Evolutionary conservation across 2,888 invertebrate genomes (phyloP), one percentile per base, ranked within the genome.

Genomic region (Nomada fabriciana): DNA sequence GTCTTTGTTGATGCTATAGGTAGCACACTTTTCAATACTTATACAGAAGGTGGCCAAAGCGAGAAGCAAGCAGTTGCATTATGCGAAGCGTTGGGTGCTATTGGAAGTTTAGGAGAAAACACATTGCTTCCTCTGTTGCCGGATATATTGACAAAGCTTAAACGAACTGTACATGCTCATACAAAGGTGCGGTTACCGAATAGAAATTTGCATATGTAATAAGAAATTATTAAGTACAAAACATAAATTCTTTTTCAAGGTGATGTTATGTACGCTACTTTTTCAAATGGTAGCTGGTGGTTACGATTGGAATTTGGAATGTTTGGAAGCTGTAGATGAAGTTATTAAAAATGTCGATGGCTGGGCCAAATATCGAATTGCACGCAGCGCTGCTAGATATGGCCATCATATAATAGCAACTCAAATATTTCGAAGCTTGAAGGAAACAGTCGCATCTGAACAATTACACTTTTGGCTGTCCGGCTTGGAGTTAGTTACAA

Each of bases 381-480:
- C 97, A 0, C 95, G 98, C 73, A 97, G 98, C 18, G 98, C 98
- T 0, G 96, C 98, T 23, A 95, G 98, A 95, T 97, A 97, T 92
- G 97, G 97, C 0, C 98, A 98, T 92, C 97, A 97, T 90, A 95
- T 95, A 67, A 94, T 97, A 36, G 97, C 97, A 0, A 95, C 96
- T 0, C 94, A 94, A 9, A 95, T 97, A 50, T 95, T 97, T 89
- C 94, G 95, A 42, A 94, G 95, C 61, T 94, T 97, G 43, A 95
- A 96, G 2, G 96, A 95, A 63, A 95, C 96, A 85, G 97, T 97
- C 0, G 97, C 98, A 20, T 97, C 97, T 50, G 98, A 98, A 91
- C 97, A 98, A 89, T 96, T 97, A 65, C 97, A 98, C 91, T 98
- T 98, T 91, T 99, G 98, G 97, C 94, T 98, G 71, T 96, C 96